Evolutionary conservation across 2,113 vertebrate genomes (phyloP), one percentile per base, ranked within the genome.

Genomic region (Paradoxurus hermaphroditus): DNA sequence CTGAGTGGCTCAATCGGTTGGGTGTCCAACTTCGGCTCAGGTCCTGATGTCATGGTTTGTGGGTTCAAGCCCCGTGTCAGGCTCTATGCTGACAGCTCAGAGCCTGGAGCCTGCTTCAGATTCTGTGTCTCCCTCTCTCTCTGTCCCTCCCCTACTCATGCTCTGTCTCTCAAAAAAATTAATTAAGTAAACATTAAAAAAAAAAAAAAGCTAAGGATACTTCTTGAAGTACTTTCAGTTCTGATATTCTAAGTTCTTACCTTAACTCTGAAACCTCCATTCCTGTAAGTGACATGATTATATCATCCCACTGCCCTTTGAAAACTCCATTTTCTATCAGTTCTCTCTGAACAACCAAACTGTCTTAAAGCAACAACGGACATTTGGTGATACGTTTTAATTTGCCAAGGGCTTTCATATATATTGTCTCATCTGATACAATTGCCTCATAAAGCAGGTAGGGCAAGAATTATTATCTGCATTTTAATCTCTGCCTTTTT

Each of bases 401-500:
- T 89, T 59, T 93, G 49, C 31, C 85, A 91, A 92, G 31, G 49
- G 23, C 27, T 95, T 96, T 93, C 86, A 87, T 59, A 92, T 36
- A 87, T 21, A 75, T 86, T 63, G 93, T 85, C 36, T 95, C n/a
- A 97, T 81, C 93, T 94, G 63, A 88, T 75, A 88, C 9, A 91
- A 91, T 25, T 78, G 29, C 29, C 56, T 81, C 53, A 4, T 94
- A 79, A 94, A 97, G 53, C 84, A 94, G 51, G 56, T 44, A 70
- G 14, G 44, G n/a, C 53, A 95, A 63, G 67, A 87, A 94, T 79
- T 86, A 87, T 68, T 90, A 95, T 78, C 87, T 81, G 21, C 39
- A 91, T 94, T 97, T 96, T 91, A 97, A 95, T 97, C 65, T 91
- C 86, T 96, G 39, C 7, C 59, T 53, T 95, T 95, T 90, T 91